Evolutionary conservation across 2,888 invertebrate genomes (phyloP).

Genomic region (Chirona hameri): DNA sequence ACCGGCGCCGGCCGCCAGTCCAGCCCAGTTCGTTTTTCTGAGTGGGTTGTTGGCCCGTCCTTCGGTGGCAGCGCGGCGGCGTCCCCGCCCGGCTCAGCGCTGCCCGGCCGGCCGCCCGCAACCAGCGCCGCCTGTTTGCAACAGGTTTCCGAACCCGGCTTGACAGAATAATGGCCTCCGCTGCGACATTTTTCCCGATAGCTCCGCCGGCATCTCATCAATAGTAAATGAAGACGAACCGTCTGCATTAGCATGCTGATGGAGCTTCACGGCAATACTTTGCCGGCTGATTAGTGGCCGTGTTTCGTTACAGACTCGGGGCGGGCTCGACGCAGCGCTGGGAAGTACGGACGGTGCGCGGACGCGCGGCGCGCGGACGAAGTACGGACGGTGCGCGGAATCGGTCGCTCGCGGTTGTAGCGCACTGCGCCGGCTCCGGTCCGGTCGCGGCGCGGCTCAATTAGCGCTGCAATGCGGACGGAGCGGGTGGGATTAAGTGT

Average conservation of each 20-base stretch:
- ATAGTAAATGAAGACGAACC: conserved; percentile 4
- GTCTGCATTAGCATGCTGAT: background rate
- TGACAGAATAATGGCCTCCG: background rate
- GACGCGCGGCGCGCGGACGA: no score
- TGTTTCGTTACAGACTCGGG: no score
- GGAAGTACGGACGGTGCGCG: no score
- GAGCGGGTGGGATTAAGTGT: background rate
- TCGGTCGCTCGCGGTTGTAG: no score
- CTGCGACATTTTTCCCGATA: background rate
- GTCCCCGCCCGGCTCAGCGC: background rate
- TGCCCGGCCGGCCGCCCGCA: background rate
- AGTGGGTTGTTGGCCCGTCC: no score
- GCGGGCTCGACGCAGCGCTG: no score
- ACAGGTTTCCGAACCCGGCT: background rate
- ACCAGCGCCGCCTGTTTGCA: background rate
- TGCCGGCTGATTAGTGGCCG: background rate
- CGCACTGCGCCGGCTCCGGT: no score
- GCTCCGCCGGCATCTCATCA: background rate
- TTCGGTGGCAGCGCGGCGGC: background rate
- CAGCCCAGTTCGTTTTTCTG: no score
- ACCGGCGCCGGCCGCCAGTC: background rate
- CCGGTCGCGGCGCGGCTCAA: background rate
- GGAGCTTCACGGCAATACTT: background rate
- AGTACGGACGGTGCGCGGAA: no score
- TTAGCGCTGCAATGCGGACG: background rate